Base-by-base conservation (phyloP, 1,140 invertebrate species). In the Mya arenaria region DNA sequence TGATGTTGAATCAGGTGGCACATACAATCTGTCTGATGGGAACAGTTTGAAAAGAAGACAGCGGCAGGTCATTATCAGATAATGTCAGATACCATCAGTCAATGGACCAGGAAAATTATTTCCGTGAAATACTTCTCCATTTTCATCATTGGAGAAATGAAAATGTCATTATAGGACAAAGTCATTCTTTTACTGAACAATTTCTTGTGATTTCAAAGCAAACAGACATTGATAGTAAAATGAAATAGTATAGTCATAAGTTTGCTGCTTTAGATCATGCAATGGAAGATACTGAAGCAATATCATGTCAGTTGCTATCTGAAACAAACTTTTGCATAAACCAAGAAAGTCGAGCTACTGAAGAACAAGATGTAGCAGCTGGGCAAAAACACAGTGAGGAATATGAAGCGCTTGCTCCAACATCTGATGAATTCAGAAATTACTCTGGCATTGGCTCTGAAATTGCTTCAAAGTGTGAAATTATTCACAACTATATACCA, bases 111-210 rank as follows among this genome's bases (percentile, higher is more conserved):
- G 74, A 84, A 71, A 68, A 84, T 5, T 78, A 75, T 62, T 85
- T 63, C 58, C 23, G 82, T 58, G 84, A 85, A 81, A 32, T 68
- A 23, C n/a, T 73, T 6, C 30, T 85, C 34, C 58, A 83, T 17
- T 85, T 58, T 60, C 34, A 39, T 39, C 69, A 68, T 15, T 85
- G 74, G 82, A 79, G 74, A 84, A 37, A 60, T 58, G 77, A 85
- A 68, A 13, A 78, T 4, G 6, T 5, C 28, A 23, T 58, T 13
- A 74, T 73, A 17, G 48, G 39, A n/a, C 17, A 73, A 2, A 37
- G 36, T 48, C 4, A 37, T 19, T 37, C 72, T 32, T 77, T 39
- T 28, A 41, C 56, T n/a, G 72, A 75, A 10, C 32, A 37, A 15
- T 75, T 32, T 17, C 1, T 62, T n/a, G n/a, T 37, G 2, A 19